Conservation (phyloP, 1,140 invertebrate genomes). For the Anadara kagoshimensis region DNA sequence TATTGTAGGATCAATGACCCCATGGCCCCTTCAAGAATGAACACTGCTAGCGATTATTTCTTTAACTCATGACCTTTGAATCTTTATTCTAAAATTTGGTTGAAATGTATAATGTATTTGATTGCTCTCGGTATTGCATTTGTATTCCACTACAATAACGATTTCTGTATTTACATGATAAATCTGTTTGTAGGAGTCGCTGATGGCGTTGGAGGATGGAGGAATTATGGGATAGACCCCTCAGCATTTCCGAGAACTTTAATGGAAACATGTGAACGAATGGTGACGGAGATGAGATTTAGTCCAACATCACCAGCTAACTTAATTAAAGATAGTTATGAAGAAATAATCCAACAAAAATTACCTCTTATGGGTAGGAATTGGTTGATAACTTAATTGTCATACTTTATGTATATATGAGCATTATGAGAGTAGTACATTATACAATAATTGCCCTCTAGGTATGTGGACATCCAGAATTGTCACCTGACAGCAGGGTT, state of each 20-base stretch:
- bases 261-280: constrained; percentile 94
- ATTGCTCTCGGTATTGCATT: too few relatives aligned
- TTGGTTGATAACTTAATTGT: too few relatives aligned
- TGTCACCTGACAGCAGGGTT: too few relatives aligned
- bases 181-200: constrained; percentile 85
- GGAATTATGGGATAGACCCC: constrained; percentile 97
- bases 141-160: too few relatives aligned
- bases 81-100: too few relatives aligned
- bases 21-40: too few relatives aligned
- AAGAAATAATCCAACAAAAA: constrained; percentile 93
- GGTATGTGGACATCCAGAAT: neutral
- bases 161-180: too few relatives aligned
- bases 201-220: constrained; percentile 98
- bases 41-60: too few relatives aligned
- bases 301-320: constrained; percentile 87
- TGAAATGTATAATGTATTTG: too few relatives aligned
- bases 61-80: too few relatives aligned
- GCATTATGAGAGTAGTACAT: neutral
- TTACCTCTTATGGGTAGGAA: constrained; percentile 88
- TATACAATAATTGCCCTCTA: too few relatives aligned
- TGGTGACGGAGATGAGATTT: constrained; percentile 89
- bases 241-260: constrained; percentile 94
- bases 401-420: neutral
- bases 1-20: too few relatives aligned
- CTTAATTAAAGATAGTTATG: constrained; percentile 76